These are phyloP conservation scores for Ryuthela nishihirai DNA, from an alignment of 2,888 invertebrate species.

Conservation along the genomic window DNA sequence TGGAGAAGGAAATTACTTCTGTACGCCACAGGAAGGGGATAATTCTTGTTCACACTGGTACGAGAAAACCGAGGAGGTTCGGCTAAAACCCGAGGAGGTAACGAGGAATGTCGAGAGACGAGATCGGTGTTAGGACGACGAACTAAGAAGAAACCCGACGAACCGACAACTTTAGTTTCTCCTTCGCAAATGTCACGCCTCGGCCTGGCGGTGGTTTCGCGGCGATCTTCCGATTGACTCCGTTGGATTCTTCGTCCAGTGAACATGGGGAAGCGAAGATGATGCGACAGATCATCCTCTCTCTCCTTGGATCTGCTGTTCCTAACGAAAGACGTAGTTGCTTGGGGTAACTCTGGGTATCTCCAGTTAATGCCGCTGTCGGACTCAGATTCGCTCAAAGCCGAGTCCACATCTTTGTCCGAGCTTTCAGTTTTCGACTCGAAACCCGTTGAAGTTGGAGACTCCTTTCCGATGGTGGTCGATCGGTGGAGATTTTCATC, in stretches of 20 bases:
- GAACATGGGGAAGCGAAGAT: conserved; percentile 2
- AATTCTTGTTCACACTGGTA: background rate
- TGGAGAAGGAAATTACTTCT: conserved; percentile 37
- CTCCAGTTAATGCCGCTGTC: conserved; percentile 33
- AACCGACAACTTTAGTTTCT: conserved; percentile 33
- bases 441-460: conserved; percentile 18
- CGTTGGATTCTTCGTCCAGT: conserved; percentile 7
- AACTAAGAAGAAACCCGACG: conserved; percentile 22
- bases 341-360: conserved; percentile 22
- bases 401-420: conserved; percentile 34
- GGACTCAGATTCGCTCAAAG: conserved; percentile 33
- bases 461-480: background rate
- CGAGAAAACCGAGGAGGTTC: conserved; percentile 4
- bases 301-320: conserved; percentile 6
- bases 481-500: background rate
- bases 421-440: conserved; percentile 20
- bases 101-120: background rate
- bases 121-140: conserved; percentile 1
- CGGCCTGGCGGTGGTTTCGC: conserved; percentile 15
- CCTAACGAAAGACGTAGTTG: background rate
- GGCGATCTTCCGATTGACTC: conserved; percentile 29
- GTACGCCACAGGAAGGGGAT: conserved; percentile 36
- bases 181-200: conserved; percentile 4
- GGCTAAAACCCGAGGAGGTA: too few species aligned
- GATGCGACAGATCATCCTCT: background rate